A percentile compares a stretch with the other conserved stretches of the same genome.
Conservation (phyloP, 2,797 vertebrate genomes). For the Rhabdophis nuchalis region DNA sequence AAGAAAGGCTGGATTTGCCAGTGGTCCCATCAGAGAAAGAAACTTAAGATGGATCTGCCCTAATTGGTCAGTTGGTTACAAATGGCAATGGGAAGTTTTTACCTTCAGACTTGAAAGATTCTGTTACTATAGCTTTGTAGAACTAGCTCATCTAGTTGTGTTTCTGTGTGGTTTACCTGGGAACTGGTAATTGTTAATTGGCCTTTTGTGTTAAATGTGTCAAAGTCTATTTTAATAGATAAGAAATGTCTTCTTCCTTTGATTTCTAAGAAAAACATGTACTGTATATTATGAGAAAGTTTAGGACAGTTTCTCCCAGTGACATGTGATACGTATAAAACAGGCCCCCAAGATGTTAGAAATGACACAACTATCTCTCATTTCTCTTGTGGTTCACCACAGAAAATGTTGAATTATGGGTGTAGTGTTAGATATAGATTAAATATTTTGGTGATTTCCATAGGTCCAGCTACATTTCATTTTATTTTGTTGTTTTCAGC, state of each 20-base stretch:
- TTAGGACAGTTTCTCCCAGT: slow-evolving; percentile 42
- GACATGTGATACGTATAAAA: slow-evolving; percentile 61
- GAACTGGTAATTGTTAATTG: slow-evolving; percentile 46
- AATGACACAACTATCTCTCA: slow-evolving; percentile 51
- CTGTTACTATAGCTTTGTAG: background rate
- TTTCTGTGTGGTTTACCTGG: background rate
- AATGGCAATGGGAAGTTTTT: background rate
- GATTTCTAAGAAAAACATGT: slow-evolving; percentile 54
- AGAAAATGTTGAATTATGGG: slow-evolving; percentile 55
- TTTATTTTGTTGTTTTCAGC: slow-evolving; percentile 41
- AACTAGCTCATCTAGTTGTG: background rate
- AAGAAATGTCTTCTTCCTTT: slow-evolving; percentile 35
- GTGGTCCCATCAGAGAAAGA: background rate
- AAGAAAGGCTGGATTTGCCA: background rate
- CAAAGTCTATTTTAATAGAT: slow-evolving; percentile 50
- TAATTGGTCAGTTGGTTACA: background rate
- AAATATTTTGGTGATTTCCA: slow-evolving; percentile 51
- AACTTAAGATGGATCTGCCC: background rate
- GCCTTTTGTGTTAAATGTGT: slow-evolving; percentile 40
- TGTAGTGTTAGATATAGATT: slow-evolving; percentile 38
- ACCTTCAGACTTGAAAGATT: background rate
- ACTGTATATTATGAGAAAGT: slow-evolving; percentile 30
- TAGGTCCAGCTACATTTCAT: slow-evolving; percentile 35
- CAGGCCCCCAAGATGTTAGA: slow-evolving; percentile 55
- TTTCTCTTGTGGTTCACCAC: slow-evolving; percentile 53